Percentiles rank a stretch among this genome's conserved stretches.
phyloP scores from a whole-genome alignment of 2,888 invertebrate species.

The Macrosoma leucophasiata region DNA sequence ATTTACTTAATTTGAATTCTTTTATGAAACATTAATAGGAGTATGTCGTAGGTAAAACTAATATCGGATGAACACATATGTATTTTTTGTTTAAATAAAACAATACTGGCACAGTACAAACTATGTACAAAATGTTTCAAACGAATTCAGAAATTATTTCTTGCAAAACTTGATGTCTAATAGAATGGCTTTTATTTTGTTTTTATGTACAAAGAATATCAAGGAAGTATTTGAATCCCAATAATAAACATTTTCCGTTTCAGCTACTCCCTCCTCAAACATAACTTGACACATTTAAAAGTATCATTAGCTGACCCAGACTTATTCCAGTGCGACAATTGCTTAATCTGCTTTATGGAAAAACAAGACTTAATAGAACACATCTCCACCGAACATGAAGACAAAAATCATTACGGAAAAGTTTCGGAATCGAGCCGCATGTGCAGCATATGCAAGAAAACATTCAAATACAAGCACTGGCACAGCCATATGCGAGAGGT shows the following conservation, averaged over 20 bases:
- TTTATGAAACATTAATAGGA: too few relatives aligned
- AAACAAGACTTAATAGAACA: constrained; percentile 13
- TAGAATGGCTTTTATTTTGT: too few relatives aligned
- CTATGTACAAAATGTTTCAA: too few relatives aligned
- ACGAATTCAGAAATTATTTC: background rate
- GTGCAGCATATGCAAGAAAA: constrained; percentile 28
- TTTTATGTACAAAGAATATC: too few relatives aligned
- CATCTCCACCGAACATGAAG: constrained; percentile 8
- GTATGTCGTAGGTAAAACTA: too few relatives aligned
- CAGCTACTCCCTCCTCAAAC: constrained; percentile 27
- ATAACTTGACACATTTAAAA: constrained; percentile 30
- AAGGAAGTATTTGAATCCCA: too few relatives aligned
- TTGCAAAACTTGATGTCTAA: background rate
- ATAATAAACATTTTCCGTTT: constrained; percentile 16
- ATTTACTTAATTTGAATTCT: too few relatives aligned
- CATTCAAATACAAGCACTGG: constrained; percentile 28
- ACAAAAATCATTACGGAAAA: constrained; percentile 9
- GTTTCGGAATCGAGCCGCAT: constrained; percentile 6
- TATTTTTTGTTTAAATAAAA: too few relatives aligned
- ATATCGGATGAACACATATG: too few relatives aligned
- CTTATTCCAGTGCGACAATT: constrained; percentile 21
- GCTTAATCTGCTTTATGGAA: constrained; percentile 8
- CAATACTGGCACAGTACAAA: too few relatives aligned
- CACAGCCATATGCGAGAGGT: constrained; percentile 28
- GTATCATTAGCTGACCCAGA: constrained; percentile 19